Conservation (phyloP, 2,888 invertebrate genomes). For the Oxytorus armatus region DNA sequence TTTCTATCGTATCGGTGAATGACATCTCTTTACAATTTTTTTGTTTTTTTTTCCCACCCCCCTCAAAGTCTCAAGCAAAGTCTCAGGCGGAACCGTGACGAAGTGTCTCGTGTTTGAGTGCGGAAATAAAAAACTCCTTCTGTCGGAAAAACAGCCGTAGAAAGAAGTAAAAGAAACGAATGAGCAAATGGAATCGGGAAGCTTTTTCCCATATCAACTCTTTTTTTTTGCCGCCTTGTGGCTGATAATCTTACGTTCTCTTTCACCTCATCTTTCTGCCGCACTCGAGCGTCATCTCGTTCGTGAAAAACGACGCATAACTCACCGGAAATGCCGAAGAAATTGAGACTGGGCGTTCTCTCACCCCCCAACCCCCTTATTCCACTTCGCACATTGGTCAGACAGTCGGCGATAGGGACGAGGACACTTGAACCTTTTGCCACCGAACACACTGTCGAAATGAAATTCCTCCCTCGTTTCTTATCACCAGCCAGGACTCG, state of each 20-base stretch:
- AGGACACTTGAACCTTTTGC: constrained; percentile 25
- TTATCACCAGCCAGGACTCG: constrained; percentile 53
- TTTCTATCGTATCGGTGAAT: no score
- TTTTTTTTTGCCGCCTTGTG: constrained; percentile 21
- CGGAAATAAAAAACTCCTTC: neutral
- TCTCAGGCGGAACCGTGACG: neutral
- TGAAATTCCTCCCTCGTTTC: constrained; percentile 61
- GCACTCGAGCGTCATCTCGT: constrained; percentile 13
- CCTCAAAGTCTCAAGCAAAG: neutral
- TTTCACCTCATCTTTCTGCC: constrained; percentile 2
- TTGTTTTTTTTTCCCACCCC: no score
- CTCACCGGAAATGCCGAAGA: constrained; percentile 40
- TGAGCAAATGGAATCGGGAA: no score
- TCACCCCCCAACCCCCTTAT: no score
- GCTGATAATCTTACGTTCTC: neutral
- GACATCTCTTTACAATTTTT: no score
- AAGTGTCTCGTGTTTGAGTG: neutral
- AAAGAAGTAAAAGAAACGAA: constrained; percentile 8
- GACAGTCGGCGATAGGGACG: constrained; percentile 8
- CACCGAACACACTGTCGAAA: constrained; percentile 50
- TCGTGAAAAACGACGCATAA: constrained; percentile 63
- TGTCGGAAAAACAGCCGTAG: neutral
- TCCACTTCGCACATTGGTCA: no score
- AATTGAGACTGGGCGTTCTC: constrained; percentile 39
- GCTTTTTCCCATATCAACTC: constrained; percentile 17